A percentile compares a stretch with the other conserved stretches of the same genome.
phyloP scores from a whole-genome alignment of 2,797 vertebrate genomes.

The Distichodus sexfasciatus region DNA sequence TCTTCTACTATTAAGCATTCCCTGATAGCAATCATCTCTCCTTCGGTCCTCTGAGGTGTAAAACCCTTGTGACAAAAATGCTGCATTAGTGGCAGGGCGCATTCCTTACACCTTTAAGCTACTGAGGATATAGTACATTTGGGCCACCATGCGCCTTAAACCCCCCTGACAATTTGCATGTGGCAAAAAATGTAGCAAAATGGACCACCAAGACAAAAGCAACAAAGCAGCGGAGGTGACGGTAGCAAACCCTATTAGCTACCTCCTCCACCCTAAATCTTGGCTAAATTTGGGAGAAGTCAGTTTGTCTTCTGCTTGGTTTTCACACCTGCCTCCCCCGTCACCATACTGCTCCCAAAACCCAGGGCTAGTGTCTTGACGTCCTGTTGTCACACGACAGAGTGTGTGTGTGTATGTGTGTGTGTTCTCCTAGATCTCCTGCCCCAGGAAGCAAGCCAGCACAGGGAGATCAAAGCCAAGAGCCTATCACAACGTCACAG shows the following conservation, averaged over 20 bases:
- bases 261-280: conserved; percentile 48
- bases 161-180: conserved; percentile 64
- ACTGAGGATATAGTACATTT: conserved; percentile 36
- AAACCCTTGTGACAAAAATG: conserved; percentile 12
- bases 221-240: conserved; percentile 48
- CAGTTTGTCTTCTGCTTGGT: conserved; percentile 45
- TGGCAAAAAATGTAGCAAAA: conserved; percentile 66
- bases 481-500: conserved; percentile 57
- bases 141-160: conserved; percentile 48
- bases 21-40: not conserved
- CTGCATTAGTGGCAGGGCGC: conserved; percentile 16
- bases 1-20: no score
- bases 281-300: conserved; percentile 47
- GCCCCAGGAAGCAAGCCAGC: conserved; percentile 47
- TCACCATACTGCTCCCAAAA: conserved; percentile 57
- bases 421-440: conserved; percentile 61
- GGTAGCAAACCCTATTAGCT: conserved; percentile 59
- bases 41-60: conserved; percentile 23
- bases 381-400: conserved; percentile 50
- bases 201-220: conserved; percentile 73
- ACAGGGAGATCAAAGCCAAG: conserved; percentile 64
- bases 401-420: conserved; percentile 51
- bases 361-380: conserved; percentile 46
- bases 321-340: conserved; percentile 72
- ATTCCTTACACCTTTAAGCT: conserved; percentile 36